A percentile compares a stretch with the other conserved stretches of the same genome.
Evolutionary conservation across 2,888 invertebrate genomes (phyloP).

Genomic region (Mesorhabditis sp.): DNA sequence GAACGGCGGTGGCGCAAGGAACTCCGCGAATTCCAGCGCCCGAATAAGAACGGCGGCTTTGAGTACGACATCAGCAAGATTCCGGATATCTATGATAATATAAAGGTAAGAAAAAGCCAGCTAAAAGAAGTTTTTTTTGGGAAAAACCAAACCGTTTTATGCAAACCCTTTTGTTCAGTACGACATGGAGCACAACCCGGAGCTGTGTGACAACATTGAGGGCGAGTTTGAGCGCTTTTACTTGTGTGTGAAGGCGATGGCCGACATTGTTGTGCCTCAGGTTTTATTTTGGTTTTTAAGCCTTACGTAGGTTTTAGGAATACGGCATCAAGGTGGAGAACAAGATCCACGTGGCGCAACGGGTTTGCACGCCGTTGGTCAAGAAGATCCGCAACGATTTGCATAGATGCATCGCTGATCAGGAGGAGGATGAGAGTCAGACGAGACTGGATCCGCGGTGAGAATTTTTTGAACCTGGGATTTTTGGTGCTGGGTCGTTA

Average conservation of each 20-base stretch:
- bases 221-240: slow-evolving; percentile 65
- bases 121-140: not conserved
- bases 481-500: no score
- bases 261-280: slow-evolving; percentile 97
- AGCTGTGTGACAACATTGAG: slow-evolving; percentile 66
- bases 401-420: slow-evolving; percentile 72
- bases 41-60: slow-evolving; percentile 63
- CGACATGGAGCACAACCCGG: slow-evolving; percentile 94
- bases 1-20: slow-evolving; percentile 69
- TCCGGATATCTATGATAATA: slow-evolving; percentile 98
- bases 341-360: slow-evolving; percentile 91
- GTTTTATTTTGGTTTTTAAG: slow-evolving; percentile 56
- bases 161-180: slow-evolving; percentile 39
- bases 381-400: slow-evolving; percentile 68
- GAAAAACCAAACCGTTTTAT: not conserved
- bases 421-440: slow-evolving; percentile 82
- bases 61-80: slow-evolving; percentile 94
- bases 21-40: slow-evolving; percentile 81
- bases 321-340: slow-evolving; percentile 92
- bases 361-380: slow-evolving; percentile 90
- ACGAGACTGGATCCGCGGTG: slow-evolving; percentile 90
- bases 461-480: no score
- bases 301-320: slow-evolving; percentile 67
- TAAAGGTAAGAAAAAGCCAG: slow-evolving; percentile 84
- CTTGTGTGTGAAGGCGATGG: slow-evolving; percentile 89